These are phyloP conservation scores for Brachyopa scutellaris DNA, from an alignment of 2,888 invertebrate genomes.

Conservation along the genomic window DNA sequence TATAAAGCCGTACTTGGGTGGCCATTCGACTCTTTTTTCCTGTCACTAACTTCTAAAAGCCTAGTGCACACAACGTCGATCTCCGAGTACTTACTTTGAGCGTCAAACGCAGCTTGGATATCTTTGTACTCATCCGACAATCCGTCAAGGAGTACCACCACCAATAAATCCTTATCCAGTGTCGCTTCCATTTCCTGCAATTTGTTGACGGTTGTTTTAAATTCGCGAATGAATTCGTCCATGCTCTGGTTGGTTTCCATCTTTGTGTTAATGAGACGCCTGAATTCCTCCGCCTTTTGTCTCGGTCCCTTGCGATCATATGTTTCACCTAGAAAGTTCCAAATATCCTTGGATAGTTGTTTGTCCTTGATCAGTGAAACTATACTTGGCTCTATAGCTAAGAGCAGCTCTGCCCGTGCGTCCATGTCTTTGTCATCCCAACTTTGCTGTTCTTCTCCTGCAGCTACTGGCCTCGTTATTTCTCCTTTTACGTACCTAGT, in stretches of 20 bases:
- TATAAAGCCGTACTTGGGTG: not conserved
- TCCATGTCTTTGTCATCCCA: slow-evolving; percentile 50
- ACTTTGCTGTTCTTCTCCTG: not conserved
- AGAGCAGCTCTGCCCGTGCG: slow-evolving; percentile 19
- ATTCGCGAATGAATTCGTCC: not conserved
- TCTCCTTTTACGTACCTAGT: not conserved
- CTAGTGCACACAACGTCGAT: not conserved
- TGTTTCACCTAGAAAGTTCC: slow-evolving; percentile 32
- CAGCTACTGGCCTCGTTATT: not conserved
- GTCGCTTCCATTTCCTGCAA: slow-evolving; percentile 15
- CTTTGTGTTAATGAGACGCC: slow-evolving; percentile 16
- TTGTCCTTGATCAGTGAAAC: slow-evolving; percentile 35
- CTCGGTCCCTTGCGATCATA: slow-evolving; percentile 49
- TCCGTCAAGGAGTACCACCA: not conserved
- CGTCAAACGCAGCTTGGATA: slow-evolving; percentile 19
- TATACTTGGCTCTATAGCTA: slow-evolving; percentile 31
- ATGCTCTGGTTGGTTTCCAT: slow-evolving; percentile 16
- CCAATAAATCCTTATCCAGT: slow-evolving; percentile 28
- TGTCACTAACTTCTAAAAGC: slow-evolving; percentile 3
- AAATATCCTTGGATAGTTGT: slow-evolving; percentile 49
- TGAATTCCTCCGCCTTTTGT: slow-evolving; percentile 46
- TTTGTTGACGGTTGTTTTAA: slow-evolving; percentile 25
- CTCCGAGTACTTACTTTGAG: too few species aligned
- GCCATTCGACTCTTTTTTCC: not conserved
- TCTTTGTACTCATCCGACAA: slow-evolving; percentile 23